These are phyloP conservation scores for Drosophila planitibia DNA, from an alignment of 2,888 invertebrate species.

Conservation along the genomic window DNA sequence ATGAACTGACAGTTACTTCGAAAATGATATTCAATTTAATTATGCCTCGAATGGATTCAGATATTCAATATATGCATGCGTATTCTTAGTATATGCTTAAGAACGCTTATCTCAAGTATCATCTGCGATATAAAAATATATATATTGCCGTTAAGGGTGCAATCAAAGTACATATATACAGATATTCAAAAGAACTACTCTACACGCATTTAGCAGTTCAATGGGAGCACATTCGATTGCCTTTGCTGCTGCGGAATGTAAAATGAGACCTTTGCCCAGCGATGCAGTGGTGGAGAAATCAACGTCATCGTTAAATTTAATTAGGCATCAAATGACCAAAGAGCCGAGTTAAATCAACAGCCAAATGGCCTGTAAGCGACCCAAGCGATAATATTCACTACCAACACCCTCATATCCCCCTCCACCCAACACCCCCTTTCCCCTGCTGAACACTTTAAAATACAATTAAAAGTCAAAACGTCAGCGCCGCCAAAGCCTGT, in stretches of 20 bases:
- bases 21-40: not conserved
- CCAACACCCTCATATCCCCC: slow-evolving; percentile 2
- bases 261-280: slow-evolving; percentile 43
- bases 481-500: slow-evolving; percentile 54
- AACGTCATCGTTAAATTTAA: slow-evolving; percentile 83
- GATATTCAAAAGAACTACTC: slow-evolving; percentile 9
- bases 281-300: slow-evolving; percentile 47
- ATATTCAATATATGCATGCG: not conserved
- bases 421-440: not conserved
- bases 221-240: slow-evolving; percentile 39
- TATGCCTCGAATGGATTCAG: not conserved
- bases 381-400: slow-evolving; percentile 30
- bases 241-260: slow-evolving; percentile 33
- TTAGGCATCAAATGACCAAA: slow-evolving; percentile 83
- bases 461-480: slow-evolving; percentile 78
- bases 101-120: slow-evolving; percentile 7
- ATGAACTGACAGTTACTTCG: not conserved
- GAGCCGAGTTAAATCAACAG: slow-evolving; percentile 75
- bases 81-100: not conserved
- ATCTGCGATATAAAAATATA: not conserved
- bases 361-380: slow-evolving; percentile 78
- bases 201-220: slow-evolving; percentile 19
- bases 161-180: not conserved
- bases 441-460: slow-evolving; percentile 66
- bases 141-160: not conserved